Percentiles rank a stretch among this genome's conserved stretches.
These are phyloP conservation scores for Lottia gigantea DNA, from an alignment of 2,888 invertebrate species.

Conservation along the genomic window DNA sequence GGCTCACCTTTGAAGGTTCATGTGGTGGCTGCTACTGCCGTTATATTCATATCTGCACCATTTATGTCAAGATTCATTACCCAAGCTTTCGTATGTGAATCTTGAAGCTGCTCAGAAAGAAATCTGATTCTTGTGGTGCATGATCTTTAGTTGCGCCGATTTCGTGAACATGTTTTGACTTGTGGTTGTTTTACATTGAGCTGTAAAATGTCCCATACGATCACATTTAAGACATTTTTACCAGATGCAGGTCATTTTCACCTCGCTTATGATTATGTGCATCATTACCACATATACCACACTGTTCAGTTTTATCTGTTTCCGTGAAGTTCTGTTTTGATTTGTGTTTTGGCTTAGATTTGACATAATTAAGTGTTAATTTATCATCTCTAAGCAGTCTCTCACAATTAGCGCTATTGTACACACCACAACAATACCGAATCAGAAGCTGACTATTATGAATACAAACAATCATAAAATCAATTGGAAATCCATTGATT, in stretches of 20 bases:
- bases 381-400: slow-evolving; percentile 7
- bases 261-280: too few relatives aligned
- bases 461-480: too few relatives aligned
- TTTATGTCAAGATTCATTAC: too few relatives aligned
- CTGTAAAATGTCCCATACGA: not conserved
- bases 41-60: not conserved
- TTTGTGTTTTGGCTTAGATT: too few relatives aligned
- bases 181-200: not conserved
- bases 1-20: not conserved
- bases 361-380: slow-evolving; percentile 5
- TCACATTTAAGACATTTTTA: too few relatives aligned
- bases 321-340: too few relatives aligned
- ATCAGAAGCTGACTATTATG: too few relatives aligned
- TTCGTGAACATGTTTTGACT: not conserved
- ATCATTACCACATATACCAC: too few relatives aligned
- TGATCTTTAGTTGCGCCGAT: not conserved
- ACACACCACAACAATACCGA: not conserved
- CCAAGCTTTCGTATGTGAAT: too few relatives aligned
- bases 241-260: too few relatives aligned
- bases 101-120: not conserved
- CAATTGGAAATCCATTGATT: not conserved
- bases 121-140: not conserved
- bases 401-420: not conserved
- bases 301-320: too few relatives aligned
- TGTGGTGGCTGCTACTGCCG: not conserved